Percentiles rank a stretch among this genome's conserved stretches.
phyloP scores from a whole-genome alignment of 2,888 invertebrate species.

The Lutraria lutraria region DNA sequence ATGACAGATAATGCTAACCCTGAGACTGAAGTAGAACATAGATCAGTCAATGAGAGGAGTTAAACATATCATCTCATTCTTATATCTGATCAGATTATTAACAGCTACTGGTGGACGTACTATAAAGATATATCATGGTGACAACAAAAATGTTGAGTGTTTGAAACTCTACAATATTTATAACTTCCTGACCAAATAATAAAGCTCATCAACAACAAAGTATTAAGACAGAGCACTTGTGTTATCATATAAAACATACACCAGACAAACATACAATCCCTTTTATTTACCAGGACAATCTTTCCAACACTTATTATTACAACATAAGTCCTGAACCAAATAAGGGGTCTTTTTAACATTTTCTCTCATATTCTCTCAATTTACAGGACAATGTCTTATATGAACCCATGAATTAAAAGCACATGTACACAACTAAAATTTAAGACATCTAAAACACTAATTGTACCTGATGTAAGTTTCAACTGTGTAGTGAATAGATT shows the following conservation, averaged over 20 bases:
- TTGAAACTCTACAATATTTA: background rate
- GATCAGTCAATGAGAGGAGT: background rate
- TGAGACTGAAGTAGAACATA: background rate
- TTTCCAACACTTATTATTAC: too few species aligned
- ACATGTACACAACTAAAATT: too few species aligned
- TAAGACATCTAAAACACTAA: too few species aligned
- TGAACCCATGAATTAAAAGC: too few species aligned
- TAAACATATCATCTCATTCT: background rate
- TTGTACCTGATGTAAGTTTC: too few species aligned
- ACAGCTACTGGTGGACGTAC: background rate
- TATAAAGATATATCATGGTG: background rate
- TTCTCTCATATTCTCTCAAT: too few species aligned
- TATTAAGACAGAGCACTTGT: constrained; percentile 6
- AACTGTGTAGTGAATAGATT: too few species aligned
- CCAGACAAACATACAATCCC: background rate
- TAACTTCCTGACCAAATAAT: background rate
- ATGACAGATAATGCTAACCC: background rate
- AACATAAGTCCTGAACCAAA: too few species aligned
- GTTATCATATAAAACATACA: background rate
- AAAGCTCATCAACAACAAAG: background rate
- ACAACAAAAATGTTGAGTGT: constrained; percentile 13
- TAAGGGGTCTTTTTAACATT: too few species aligned
- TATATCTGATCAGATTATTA: background rate
- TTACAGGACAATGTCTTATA: too few species aligned
- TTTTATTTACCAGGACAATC: too few species aligned